A percentile compares a stretch with the other conserved stretches of the same genome.
Conservation (phyloP, 2,113 vertebrate species). For the Limanda limanda region DNA sequence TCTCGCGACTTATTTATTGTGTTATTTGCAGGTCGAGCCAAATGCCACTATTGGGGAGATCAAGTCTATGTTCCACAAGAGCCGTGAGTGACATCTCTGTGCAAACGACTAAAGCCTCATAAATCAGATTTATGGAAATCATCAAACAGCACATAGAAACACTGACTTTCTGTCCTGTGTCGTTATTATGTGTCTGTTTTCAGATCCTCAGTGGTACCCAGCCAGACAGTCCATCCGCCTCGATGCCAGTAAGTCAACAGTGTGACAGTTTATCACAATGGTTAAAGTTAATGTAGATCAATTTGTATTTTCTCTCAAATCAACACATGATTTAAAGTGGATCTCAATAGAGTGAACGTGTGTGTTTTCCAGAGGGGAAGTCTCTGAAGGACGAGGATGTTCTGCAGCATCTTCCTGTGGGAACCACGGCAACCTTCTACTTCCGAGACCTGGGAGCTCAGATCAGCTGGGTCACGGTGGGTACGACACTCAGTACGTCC, state of each 20-base stretch:
- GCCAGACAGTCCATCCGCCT: conserved; percentile 93
- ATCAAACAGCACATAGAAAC: not conserved
- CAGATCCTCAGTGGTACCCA: conserved; percentile 95
- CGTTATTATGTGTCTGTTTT: conserved; percentile 7
- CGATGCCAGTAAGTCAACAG: conserved; percentile 89
- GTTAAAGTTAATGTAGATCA: not conserved
- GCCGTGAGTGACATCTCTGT: conserved; percentile 83
- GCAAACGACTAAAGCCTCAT: conserved; percentile 4
- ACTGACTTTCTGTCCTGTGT: not conserved
- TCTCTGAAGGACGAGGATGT: conserved; percentile 94
- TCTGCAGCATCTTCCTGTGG: conserved; percentile 93
- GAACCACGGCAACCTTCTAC: conserved; percentile 95
- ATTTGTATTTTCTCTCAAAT: not conserved
- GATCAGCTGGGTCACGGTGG: conserved; percentile 98
- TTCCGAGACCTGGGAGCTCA: conserved; percentile 95
- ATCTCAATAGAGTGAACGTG: not conserved
- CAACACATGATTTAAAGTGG: not conserved
- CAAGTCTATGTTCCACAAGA: conserved; percentile 93
- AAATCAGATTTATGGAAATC: conserved; percentile 6
- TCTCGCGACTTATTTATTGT: conserved; percentile 34
- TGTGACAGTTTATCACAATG: not conserved
- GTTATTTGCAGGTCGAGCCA: conserved; percentile 89
- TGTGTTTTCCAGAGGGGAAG: conserved; percentile 87
- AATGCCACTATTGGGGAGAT: conserved; percentile 93
- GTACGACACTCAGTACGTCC: conserved; percentile 34